A percentile compares a stretch with the other conserved stretches of the same genome.
These are phyloP conservation scores for Limnephilus auricula DNA, from an alignment of 2,888 invertebrate genomes.

Conservation along the genomic window DNA sequence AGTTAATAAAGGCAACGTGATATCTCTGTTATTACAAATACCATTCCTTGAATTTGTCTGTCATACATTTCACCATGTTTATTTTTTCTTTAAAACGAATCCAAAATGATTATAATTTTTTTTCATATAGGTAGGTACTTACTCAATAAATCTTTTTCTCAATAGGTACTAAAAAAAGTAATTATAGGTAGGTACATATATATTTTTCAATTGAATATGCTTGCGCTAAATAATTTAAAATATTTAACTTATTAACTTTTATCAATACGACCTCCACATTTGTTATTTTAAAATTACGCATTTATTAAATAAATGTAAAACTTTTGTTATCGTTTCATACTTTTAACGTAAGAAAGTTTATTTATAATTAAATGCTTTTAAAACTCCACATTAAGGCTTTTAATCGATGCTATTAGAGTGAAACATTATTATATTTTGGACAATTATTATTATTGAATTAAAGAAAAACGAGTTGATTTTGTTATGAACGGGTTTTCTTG, in stretches of 20 bases:
- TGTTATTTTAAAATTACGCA: not conserved
- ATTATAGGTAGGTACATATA: too few species aligned
- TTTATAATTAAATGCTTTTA: too few species aligned
- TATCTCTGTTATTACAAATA: slow-evolving; percentile 17
- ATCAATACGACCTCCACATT: not conserved
- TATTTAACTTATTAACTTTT: not conserved
- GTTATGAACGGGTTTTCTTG: too few species aligned
- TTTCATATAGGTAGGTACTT: too few species aligned
- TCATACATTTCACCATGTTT: not conserved
- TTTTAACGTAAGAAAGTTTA: not conserved
- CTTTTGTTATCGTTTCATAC: not conserved
- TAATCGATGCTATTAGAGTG: not conserved
- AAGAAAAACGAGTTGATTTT: too few species aligned
- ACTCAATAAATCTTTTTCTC: not conserved
- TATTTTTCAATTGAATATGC: not conserved
- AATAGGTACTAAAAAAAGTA: not conserved
- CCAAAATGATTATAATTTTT: not conserved
- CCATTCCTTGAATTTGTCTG: not conserved
- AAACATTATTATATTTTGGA: not conserved
- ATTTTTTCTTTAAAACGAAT: not conserved
- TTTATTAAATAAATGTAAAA: not conserved
- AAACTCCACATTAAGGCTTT: too few species aligned
- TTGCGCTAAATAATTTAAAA: not conserved
- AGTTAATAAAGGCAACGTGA: slow-evolving; percentile 26
- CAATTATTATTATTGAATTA: too few species aligned